Conservation (phyloP, 2,113 vertebrate species). For the Casuarius casuarius region DNA sequence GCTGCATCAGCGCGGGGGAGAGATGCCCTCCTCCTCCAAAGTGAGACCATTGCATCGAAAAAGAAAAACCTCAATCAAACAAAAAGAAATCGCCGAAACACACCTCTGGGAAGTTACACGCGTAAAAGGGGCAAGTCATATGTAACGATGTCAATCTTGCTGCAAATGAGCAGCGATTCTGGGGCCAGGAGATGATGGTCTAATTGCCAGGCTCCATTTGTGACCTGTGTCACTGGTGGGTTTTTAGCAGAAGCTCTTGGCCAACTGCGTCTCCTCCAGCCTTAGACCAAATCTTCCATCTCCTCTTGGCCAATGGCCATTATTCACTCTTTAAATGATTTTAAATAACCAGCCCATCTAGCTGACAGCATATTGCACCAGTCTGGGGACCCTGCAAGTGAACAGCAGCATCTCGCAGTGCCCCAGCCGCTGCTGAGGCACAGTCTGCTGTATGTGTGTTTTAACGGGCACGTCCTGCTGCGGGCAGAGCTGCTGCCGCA, state of each 20-base stretch:
- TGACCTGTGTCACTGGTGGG: not conserved
- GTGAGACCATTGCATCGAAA: not conserved
- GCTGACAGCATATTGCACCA: not conserved
- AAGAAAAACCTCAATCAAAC: not conserved
- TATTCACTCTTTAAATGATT: not conserved
- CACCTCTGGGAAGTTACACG: not conserved
- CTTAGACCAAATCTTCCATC: not conserved
- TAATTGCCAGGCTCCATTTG: not conserved
- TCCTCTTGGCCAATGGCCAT: not conserved
- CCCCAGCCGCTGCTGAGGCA: not conserved
- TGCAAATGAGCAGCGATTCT: not conserved
- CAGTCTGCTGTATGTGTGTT: not conserved
- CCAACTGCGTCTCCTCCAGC: not conserved
- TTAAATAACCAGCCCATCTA: not conserved
- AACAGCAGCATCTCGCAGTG: not conserved
- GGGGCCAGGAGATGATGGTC: not conserved
- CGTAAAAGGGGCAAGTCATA: not conserved
- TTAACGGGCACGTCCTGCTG: not conserved
- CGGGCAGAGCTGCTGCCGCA: not conserved
- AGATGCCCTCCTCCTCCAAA: not conserved
- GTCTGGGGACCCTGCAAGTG: not conserved
- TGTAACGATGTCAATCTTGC: rapidly evolving
- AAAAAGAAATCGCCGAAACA: not conserved
- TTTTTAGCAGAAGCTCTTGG: not conserved
- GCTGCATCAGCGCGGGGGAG: not conserved